These are phyloP conservation scores for Addax nasomaculatus DNA, from an alignment of 2,113 vertebrate genomes.

Conservation along the genomic window DNA sequence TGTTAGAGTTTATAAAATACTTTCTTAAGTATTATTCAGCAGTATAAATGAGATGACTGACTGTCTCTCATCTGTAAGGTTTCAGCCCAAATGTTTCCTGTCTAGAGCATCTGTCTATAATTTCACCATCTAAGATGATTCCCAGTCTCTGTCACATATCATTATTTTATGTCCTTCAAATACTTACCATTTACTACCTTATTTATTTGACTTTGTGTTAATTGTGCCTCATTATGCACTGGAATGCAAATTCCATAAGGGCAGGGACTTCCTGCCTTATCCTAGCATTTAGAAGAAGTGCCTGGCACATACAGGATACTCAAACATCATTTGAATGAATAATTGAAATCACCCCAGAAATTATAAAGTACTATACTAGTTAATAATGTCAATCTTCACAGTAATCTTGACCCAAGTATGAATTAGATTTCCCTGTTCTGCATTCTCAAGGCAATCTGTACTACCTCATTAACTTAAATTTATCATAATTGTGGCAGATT, in stretches of 20 bases:
- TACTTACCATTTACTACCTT: not conserved
- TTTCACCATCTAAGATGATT: not conserved
- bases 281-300: not conserved
- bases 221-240: not conserved
- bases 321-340: slow-evolving; percentile 1
- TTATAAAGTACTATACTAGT: not conserved
- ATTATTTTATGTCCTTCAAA: slow-evolving; percentile 32
- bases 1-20: slow-evolving; percentile 8
- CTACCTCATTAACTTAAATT: not conserved
- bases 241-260: not conserved
- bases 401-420: not conserved
- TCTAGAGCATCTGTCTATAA: not conserved
- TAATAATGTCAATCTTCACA: slow-evolving; percentile 37
- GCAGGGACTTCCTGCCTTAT: not conserved
- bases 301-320: not conserved
- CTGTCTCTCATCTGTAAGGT: not conserved
- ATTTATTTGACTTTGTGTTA: slow-evolving; percentile 18
- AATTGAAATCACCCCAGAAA: slow-evolving; percentile 23
- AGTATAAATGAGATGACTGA: not conserved
- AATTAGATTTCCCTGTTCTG: slow-evolving; percentile 5
- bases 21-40: slow-evolving; percentile 6
- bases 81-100: not conserved
- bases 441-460: not conserved
- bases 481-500: not conserved
- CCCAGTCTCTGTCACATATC: not conserved